Percentiles rank a stretch among this genome's conserved stretches.
Evolutionary conservation across 2,888 invertebrate species (phyloP).

Genomic region (Drosophila stalkeri): DNA sequence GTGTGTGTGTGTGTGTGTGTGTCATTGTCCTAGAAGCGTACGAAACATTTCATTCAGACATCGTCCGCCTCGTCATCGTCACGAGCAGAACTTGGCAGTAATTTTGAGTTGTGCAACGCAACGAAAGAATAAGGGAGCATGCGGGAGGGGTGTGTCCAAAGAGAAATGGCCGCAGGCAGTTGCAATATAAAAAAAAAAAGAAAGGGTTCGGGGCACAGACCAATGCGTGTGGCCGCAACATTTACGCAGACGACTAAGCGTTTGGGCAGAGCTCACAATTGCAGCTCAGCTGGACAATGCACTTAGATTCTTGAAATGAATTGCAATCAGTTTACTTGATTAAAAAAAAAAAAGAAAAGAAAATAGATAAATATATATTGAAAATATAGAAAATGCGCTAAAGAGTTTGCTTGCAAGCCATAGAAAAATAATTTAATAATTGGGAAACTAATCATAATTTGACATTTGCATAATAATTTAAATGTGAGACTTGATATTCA

Average conservation of each 20-base stretch:
- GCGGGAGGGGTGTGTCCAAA: not conserved
- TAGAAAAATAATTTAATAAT: not conserved
- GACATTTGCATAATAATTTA: not conserved
- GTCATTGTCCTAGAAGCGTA: conserved; percentile 69
- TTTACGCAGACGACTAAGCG: conserved; percentile 52
- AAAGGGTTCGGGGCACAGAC: conserved; percentile 28
- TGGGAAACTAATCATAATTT: not conserved
- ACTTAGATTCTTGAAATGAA: conserved; percentile 13
- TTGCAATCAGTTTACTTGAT: not conserved
- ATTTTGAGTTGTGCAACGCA: conserved; percentile 65
- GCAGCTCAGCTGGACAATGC: conserved; percentile 28
- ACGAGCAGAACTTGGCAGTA: conserved; percentile 76
- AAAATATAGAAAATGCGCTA: not conserved
- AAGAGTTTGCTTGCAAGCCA: not conserved
- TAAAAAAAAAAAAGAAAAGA: not conserved
- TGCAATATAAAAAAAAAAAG: conserved; percentile 6
- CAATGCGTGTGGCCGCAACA: conserved; percentile 70
- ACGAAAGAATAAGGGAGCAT: conserved; percentile 28
- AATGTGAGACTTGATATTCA: too few relatives aligned
- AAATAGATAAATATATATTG: not conserved
- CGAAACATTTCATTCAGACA: conserved; percentile 71
- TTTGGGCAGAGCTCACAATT: conserved; percentile 28
- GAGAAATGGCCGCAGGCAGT: not conserved
- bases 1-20: conserved; percentile 39
- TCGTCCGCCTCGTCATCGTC: conserved; percentile 62